Percentiles rank a stretch among this genome's conserved stretches.
Conservation (phyloP, 1,140 invertebrate genomes). For the Atta colombica region DNA sequence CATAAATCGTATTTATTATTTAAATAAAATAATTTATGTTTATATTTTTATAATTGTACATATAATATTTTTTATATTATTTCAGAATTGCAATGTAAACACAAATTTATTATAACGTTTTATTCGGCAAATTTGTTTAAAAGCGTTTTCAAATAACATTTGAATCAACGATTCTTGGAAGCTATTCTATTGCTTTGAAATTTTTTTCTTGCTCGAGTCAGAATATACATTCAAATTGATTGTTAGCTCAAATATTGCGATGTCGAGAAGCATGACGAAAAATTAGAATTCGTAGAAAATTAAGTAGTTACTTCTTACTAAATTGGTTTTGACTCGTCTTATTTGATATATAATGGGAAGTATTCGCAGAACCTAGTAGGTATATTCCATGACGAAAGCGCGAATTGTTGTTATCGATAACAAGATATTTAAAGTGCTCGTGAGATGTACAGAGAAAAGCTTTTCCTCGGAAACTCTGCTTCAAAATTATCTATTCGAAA, state of each 20-base stretch:
- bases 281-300: not conserved
- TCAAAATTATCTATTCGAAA: not conserved
- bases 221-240: constrained; percentile 3
- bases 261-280: not conserved
- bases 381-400: not conserved
- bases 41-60: no score
- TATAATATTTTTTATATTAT: not conserved
- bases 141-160: not conserved
- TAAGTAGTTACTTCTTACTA: not conserved
- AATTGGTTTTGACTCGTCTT: not conserved
- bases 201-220: not conserved
- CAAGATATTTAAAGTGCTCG: constrained; percentile 6
- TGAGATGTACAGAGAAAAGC: not conserved
- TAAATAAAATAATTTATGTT: no score
- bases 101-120: not conserved
- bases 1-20: not conserved
- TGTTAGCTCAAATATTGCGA: not conserved
- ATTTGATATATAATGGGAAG: not conserved
- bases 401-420: constrained; percentile 43
- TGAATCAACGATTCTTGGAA: not conserved
- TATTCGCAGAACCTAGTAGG: not conserved
- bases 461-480: not conserved
- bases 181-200: not conserved
- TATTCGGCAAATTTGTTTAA: not conserved
- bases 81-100: not conserved